A percentile compares a stretch with the other conserved stretches of the same genome.
These are phyloP conservation scores for Hymenochirus boettgeri DNA, from an alignment of 2,113 vertebrate genomes.

Conservation along the genomic window DNA sequence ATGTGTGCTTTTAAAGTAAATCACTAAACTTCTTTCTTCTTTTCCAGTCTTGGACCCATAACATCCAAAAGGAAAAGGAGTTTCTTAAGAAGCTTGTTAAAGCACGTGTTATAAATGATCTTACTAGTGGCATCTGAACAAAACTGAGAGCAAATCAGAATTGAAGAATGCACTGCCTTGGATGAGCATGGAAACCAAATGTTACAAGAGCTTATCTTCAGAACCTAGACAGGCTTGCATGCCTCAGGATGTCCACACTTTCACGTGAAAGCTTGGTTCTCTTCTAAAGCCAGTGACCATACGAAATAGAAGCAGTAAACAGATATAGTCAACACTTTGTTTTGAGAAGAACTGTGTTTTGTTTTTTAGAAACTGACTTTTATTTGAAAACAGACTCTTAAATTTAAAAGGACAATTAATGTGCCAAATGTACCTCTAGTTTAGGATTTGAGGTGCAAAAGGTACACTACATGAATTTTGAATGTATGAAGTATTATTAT, in stretches of 20 bases:
- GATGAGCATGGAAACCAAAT: slow-evolving; percentile 46
- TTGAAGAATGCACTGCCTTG: slow-evolving; percentile 43
- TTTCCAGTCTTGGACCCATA: slow-evolving; percentile 94
- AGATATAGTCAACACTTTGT: neutral
- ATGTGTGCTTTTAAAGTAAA: too few species aligned
- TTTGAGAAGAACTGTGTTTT: slow-evolving; percentile 13
- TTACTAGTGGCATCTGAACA: slow-evolving; percentile 89
- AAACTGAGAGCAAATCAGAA: slow-evolving; percentile 37
- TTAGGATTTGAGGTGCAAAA: slow-evolving; percentile 12
- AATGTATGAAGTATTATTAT: slow-evolving; percentile 62
- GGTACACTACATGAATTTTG: slow-evolving; percentile 42
- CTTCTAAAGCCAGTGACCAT: neutral
- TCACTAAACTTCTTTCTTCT: slow-evolving; percentile 29
- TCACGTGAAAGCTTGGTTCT: neutral
- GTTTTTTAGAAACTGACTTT: slow-evolving; percentile 11
- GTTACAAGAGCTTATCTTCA: slow-evolving; percentile 18
- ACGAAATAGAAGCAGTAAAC: neutral
- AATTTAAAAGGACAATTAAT: neutral
- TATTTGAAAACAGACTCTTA: neutral
- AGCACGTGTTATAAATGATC: slow-evolving; percentile 86
- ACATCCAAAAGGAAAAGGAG: slow-evolving; percentile 94
- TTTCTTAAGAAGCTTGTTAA: slow-evolving; percentile 94
- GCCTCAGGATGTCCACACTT: slow-evolving; percentile 9
- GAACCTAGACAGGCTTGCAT: slow-evolving; percentile 19
- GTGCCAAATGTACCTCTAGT: slow-evolving; percentile 31